These are phyloP conservation scores for Poecilobothrus nobilitatus DNA, from an alignment of 2,888 invertebrate genomes.

Conservation along the genomic window DNA sequence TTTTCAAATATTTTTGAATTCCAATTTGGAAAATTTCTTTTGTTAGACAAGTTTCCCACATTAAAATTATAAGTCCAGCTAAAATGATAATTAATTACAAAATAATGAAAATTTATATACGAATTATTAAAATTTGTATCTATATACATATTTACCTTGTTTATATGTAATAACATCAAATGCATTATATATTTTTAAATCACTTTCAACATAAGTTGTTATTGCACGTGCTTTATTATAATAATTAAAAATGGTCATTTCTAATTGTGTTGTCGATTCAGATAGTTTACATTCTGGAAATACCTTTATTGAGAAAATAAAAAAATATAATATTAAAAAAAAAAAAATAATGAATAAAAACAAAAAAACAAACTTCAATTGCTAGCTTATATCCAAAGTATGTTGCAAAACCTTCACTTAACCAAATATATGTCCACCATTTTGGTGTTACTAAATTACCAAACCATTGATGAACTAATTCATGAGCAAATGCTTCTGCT, in stretches of 20 bases:
- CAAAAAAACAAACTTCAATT: no score
- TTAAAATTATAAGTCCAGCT: constrained; percentile 56
- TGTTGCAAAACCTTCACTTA: constrained; percentile 19
- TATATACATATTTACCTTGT: constrained; percentile 48
- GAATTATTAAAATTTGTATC: no score
- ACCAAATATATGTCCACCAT: constrained; percentile 21
- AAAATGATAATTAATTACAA: not conserved
- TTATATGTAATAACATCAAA: constrained; percentile 60
- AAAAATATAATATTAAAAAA: no score
- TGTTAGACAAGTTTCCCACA: constrained; percentile 54
- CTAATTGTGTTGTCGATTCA: constrained; percentile 39
- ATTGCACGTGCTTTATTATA: constrained; percentile 36
- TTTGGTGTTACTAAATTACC: constrained; percentile 18
- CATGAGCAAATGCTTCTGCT: constrained; percentile 34
- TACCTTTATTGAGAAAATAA: no score
- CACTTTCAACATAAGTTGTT: constrained; percentile 36
- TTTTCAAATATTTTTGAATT: constrained; percentile 11
- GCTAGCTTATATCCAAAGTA: constrained; percentile 15
- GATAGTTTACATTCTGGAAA: constrained; percentile 56
- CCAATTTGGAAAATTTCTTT: constrained; percentile 9
- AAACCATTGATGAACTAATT: constrained; percentile 20
- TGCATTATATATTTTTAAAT: constrained; percentile 30
- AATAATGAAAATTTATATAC: no score
- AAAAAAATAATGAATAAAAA: no score
- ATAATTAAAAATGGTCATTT: not conserved